Conservation (phyloP, 2,113 vertebrate genomes). For the Etheostoma spectabile region DNA sequence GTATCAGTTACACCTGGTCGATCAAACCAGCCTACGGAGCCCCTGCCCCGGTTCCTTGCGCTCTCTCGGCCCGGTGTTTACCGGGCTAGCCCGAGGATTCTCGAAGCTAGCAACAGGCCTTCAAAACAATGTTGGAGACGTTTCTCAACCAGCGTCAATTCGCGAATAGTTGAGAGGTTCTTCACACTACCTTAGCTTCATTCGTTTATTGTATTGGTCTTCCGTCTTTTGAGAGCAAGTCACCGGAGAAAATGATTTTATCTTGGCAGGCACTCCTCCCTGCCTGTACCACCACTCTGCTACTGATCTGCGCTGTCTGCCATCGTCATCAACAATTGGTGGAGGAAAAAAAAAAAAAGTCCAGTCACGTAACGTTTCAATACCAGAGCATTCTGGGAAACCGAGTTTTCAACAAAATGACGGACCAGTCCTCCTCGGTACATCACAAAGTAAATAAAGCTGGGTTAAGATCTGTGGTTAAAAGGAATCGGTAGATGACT, state of each 20-base stretch:
- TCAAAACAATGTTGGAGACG: slow-evolving; percentile 64
- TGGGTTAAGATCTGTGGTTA: background rate
- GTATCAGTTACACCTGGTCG: slow-evolving; percentile 1
- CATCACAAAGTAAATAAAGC: background rate
- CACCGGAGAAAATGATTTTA: slow-evolving; percentile 19
- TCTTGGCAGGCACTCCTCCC: slow-evolving; percentile 56
- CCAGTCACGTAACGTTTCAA: slow-evolving; percentile 43
- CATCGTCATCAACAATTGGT: slow-evolving; percentile 69
- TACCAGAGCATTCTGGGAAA: slow-evolving; percentile 60
- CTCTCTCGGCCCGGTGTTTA: slow-evolving; percentile 51
- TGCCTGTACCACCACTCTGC: slow-evolving; percentile 34
- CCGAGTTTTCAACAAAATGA: slow-evolving; percentile 24
- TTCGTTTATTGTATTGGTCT: background rate
- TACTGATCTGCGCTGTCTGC: slow-evolving; percentile 60
- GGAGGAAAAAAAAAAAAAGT: slow-evolving; percentile 23
- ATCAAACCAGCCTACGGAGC: slow-evolving; percentile 1
- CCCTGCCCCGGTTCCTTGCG: slow-evolving; percentile 20
- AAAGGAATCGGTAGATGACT: background rate
- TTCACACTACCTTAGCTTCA: background rate
- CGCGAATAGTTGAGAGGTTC: background rate
- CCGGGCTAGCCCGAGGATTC: slow-evolving; percentile 70
- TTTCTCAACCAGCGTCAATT: background rate
- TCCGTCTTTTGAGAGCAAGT: background rate
- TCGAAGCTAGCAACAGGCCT: slow-evolving; percentile 76
- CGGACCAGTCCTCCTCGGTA: background rate